These are phyloP conservation scores for Lophochroa leadbeateri DNA, from an alignment of 2,113 vertebrate species.

Conservation along the genomic window DNA sequence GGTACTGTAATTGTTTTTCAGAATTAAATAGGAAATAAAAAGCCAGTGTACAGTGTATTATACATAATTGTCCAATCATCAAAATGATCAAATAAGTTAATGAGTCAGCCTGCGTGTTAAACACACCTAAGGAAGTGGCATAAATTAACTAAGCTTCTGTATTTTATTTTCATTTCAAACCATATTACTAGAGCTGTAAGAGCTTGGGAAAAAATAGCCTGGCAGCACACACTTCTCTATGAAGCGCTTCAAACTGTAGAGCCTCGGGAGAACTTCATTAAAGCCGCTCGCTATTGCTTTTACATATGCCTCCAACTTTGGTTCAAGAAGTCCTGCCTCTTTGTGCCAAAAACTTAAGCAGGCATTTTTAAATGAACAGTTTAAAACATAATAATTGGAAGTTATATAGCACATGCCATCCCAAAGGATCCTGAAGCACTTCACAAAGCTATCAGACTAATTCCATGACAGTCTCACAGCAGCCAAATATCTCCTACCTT, in stretches of 20 bases:
- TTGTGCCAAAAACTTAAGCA: conserved; percentile 17
- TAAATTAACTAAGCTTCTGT: conserved; percentile 69
- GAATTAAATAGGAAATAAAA: conserved; percentile 53
- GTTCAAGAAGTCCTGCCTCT: neutral
- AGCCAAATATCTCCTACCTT: neutral
- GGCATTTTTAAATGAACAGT: conserved; percentile 40
- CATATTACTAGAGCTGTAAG: conserved; percentile 1
- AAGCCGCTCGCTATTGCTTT: neutral
- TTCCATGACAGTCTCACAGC: rapidly evolving
- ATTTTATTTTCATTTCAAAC: conserved; percentile 69
- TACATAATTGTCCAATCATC: conserved; percentile 43
- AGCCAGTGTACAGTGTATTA: neutral
- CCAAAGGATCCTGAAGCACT: neutral
- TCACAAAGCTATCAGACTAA: neutral
- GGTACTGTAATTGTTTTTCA: neutral
- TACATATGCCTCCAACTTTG: neutral
- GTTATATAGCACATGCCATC: neutral
- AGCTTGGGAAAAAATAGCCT: conserved; percentile 30
- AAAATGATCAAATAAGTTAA: conserved; percentile 55
- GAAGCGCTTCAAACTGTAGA: neutral
- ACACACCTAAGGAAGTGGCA: conserved; percentile 49
- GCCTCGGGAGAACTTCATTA: conserved; percentile 20
- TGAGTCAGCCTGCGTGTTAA: conserved; percentile 41
- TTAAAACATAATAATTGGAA: neutral
- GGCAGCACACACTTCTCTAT: neutral